Evolutionary conservation across 2,113 vertebrate species (phyloP).

Genomic region (Jaculus jaculus): DNA sequence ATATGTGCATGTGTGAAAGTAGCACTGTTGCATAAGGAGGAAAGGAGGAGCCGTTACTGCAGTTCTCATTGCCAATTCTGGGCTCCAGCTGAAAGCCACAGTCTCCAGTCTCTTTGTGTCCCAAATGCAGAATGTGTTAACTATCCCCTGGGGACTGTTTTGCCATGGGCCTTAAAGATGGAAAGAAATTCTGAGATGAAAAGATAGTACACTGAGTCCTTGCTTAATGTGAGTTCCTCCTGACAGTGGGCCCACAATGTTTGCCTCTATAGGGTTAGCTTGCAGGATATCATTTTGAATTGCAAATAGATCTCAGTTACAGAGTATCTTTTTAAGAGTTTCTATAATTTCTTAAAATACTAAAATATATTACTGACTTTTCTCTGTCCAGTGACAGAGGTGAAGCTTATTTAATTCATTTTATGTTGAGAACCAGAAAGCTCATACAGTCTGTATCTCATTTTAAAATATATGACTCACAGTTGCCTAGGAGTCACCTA

Average conservation of each 20-base stretch:
- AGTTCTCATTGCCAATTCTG: not conserved
- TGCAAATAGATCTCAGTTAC: not conserved
- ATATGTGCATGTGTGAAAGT: not conserved
- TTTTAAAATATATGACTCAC: not conserved
- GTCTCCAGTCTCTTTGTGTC: not conserved
- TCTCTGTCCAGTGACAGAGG: not conserved
- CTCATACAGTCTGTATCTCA: not conserved
- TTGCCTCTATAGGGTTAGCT: not conserved
- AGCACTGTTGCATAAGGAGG: not conserved
- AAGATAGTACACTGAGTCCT: not conserved
- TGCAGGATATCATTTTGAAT: not conserved
- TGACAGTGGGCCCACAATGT: not conserved
- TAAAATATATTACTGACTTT: not conserved
- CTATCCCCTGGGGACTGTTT: not conserved
- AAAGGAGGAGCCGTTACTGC: not conserved
- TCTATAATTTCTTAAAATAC: not conserved
- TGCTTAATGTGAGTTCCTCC: not conserved
- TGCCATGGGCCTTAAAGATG: constrained; percentile 16
- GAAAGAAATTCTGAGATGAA: constrained; percentile 44
- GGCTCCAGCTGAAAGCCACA: not conserved
- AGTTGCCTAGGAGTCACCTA: not conserved
- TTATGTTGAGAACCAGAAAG: constrained; percentile 12
- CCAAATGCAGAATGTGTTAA: constrained; percentile 30
- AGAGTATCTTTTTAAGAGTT: not conserved
- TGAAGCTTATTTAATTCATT: not conserved